Evolutionary conservation across 2,113 vertebrate species (phyloP), one percentile per base, ranked within the genome.

Genomic region (Scolopax mira): DNA sequence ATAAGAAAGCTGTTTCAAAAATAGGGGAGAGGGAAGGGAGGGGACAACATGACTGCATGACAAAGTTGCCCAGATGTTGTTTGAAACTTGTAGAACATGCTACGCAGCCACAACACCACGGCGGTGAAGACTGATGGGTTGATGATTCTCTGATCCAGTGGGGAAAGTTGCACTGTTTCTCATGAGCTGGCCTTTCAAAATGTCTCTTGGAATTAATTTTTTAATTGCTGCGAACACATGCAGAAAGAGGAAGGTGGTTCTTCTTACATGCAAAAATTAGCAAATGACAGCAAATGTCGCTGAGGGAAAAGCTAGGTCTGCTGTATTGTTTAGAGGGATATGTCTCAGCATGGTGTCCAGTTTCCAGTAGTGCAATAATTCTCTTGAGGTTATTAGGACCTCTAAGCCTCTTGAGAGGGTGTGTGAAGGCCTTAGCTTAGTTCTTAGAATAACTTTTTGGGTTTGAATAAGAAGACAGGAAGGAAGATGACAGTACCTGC

Each of bases 171-270:
- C 66, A 14, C 46, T 46, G 27, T 91, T 96, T 86, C 67, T 94
- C 60, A 31, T 66, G 61, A 95, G 41, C 42, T 84, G 61, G 19
- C 42, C 78, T 69, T 90, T 95, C 70, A 88, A 62, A 94, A 64
- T 24, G 60, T 77, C 13, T 52, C 64, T 80, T 65, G 28, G 89
- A 94, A 93, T 92, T n/a, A 91, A 64, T 80, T 74, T 93, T 81
- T 69, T 37, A 88, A 71, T 97, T 92, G 31, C 70, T 91, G 28
- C 33, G 79, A 92, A 77, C 4, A 1, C n/a, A 48, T 87, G 35
- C 10, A 79, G 75, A 79, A 94, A 35, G 42, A 73, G 39, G 21
- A 52, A 81, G 44, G 82, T 22, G 12, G 16, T 9, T 79, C 9
- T 75, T 92, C 33, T 64, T 2, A 10, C 57, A 88, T 93, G 88